Evolutionary conservation across 2,113 vertebrate species (phyloP), one percentile per base, ranked within the genome.

Genomic region (Plotosus lineatus): DNA sequence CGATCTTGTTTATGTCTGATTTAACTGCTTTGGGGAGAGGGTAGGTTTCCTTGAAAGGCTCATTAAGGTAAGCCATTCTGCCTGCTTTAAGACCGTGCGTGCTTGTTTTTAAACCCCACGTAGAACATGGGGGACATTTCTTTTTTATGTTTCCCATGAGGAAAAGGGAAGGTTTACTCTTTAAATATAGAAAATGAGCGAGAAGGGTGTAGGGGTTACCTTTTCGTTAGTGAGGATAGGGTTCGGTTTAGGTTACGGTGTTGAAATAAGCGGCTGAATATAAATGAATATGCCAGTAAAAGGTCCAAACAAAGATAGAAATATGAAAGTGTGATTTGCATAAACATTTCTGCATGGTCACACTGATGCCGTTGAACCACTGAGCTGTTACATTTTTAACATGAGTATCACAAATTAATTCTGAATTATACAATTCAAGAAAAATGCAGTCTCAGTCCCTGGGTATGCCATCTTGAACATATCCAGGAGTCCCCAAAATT

Each of bases 41-140:
- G 55, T n/a, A 76, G 72, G 48, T 82, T 82, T 75, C 31, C 73
- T 79, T 81, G 28, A 79, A 82, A 50, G 28, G 23, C 75, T 38
- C 71, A 82, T 89, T 84, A 84, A 83, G 61, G 78, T 80, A 82
- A 88, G 68, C 33, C 69, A 28, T 73, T 82, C 55, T 79, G 28
- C 82, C 77, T 85, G 58, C 33, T 80, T 84, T 85, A 75, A 83
- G 46, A 17, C 31, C 26, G 40, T 40, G 42, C 66, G 11, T 69
- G 76, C 75, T 80, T 86, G 60, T 42, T 51, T 19, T n/a, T n/a
- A n/a, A n/a, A n/a, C n/a, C n/a, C n/a, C n/a, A n/a, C n/a, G n/a
- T n/a, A n/a, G n/a, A n/a, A n/a, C n/a, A n/a, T n/a, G n/a, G n/a
- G n/a, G n/a, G n/a, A n/a, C n/a, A n/a, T n/a, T n/a, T n/a, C n/a